Evolutionary conservation across 1,140 invertebrate genomes (phyloP).

Genomic region (Ceratosolen fusciceps): DNA sequence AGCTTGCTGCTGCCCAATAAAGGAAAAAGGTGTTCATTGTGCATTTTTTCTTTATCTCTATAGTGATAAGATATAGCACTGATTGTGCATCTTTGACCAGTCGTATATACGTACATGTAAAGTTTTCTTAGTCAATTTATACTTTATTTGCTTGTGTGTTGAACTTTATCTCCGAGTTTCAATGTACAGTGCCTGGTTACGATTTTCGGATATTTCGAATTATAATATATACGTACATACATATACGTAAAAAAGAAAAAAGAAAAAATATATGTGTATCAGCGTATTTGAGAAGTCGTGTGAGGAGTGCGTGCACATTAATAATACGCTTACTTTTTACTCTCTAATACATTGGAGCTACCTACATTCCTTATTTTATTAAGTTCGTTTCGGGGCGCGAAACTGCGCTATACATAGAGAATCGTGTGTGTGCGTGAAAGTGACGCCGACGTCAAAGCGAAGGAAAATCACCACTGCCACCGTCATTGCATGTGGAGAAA

Average conservation of each 20-base stretch:
- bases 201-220: background rate
- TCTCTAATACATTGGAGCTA: background rate
- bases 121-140: background rate
- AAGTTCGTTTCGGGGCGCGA: background rate
- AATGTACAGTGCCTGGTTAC: constrained; percentile 3
- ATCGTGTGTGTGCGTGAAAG: background rate
- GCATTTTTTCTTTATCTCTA: constrained; percentile 9
- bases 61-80: background rate
- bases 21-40: background rate
- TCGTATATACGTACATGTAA: background rate
- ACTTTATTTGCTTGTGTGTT: background rate
- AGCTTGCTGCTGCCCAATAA: constrained; percentile 11
- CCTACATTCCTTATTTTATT: background rate
- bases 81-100: background rate
- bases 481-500: constrained; percentile 4
- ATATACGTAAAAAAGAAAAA: background rate
- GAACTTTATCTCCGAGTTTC: background rate
- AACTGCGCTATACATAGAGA: background rate
- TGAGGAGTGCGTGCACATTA: background rate
- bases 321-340: background rate
- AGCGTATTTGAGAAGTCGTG: background rate
- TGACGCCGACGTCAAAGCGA: background rate
- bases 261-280: no score
- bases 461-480: background rate
- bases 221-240: constrained; percentile 2